A percentile compares a stretch with the other conserved stretches of the same genome.
Conservation (phyloP, 1,140 invertebrate species). For the Lepidurus packardi region DNA sequence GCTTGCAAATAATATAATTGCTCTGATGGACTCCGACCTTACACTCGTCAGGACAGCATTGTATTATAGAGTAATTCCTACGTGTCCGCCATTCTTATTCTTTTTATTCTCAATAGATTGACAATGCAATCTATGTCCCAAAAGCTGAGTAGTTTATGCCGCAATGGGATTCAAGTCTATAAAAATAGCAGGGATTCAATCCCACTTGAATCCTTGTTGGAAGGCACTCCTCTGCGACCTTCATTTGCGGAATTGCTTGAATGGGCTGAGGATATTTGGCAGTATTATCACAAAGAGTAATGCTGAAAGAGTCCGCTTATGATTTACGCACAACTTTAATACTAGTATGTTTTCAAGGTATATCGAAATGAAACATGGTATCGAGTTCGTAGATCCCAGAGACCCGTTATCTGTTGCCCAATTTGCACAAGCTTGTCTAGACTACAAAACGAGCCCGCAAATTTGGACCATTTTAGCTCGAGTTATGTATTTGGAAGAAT, state of each 20-base stretch:
- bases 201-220: neutral
- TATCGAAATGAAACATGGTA: neutral
- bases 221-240: neutral
- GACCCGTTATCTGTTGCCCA: neutral
- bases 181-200: neutral
- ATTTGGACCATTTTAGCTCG: neutral
- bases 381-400: neutral
- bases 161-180: neutral
- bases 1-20: neutral
- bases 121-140: neutral
- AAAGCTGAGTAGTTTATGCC: neutral
- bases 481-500: neutral
- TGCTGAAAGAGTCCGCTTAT: neutral
- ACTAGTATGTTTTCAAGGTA: neutral
- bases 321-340: neutral
- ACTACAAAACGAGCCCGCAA: neutral
- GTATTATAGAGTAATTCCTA: neutral
- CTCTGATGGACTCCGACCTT: neutral
- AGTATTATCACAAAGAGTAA: constrained; percentile 16
- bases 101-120: neutral
- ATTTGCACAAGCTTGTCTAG: neutral
- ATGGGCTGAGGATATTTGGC: neutral
- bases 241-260: neutral
- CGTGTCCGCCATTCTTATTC: neutral
- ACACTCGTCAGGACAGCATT: neutral